Conservation (phyloP, 2,888 invertebrate species). For the Troides aeacus region DNA sequence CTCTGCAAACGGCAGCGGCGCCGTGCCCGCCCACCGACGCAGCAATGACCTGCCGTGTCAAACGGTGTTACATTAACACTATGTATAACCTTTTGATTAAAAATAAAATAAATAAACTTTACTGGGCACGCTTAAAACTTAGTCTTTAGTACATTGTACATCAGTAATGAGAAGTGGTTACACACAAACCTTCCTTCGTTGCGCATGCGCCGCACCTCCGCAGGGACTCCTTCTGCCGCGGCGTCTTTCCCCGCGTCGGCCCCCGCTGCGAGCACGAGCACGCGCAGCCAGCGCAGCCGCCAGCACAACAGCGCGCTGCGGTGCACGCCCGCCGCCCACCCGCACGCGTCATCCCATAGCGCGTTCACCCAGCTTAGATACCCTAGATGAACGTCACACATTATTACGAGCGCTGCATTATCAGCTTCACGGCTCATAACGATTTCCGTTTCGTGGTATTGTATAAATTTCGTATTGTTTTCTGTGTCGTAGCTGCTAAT, state of each 20-base stretch:
- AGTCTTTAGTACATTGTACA: too few species aligned
- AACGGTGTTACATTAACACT: too few species aligned
- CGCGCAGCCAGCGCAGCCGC: constrained; percentile 63
- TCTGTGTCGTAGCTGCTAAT: too few species aligned
- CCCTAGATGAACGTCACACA: constrained; percentile 36
- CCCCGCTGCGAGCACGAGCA: constrained; percentile 45
- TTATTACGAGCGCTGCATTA: too few species aligned
- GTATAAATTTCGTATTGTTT: too few species aligned
- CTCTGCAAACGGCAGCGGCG: constrained; percentile 33
- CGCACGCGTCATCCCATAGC: constrained; percentile 41
- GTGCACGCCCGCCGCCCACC: constrained; percentile 38
- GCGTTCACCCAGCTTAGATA: constrained; percentile 40
- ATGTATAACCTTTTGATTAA: too few species aligned
- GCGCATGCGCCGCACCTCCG: constrained; percentile 39
- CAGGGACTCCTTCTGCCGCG: constrained; percentile 40
- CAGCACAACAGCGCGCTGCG: constrained; percentile 58
- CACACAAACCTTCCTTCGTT: constrained; percentile 26
- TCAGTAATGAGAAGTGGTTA: too few species aligned
- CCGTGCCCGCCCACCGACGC: constrained; percentile 30
- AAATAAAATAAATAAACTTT: too few species aligned
- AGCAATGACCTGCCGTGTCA: constrained; percentile 13
- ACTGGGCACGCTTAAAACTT: too few species aligned
- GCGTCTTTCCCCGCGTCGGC: constrained; percentile 30
- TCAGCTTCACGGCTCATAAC: too few species aligned
- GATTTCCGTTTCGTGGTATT: too few species aligned